Conservation (phyloP, 53 echinoderm and acorn worm species). For the Henricia sp. region DNA sequence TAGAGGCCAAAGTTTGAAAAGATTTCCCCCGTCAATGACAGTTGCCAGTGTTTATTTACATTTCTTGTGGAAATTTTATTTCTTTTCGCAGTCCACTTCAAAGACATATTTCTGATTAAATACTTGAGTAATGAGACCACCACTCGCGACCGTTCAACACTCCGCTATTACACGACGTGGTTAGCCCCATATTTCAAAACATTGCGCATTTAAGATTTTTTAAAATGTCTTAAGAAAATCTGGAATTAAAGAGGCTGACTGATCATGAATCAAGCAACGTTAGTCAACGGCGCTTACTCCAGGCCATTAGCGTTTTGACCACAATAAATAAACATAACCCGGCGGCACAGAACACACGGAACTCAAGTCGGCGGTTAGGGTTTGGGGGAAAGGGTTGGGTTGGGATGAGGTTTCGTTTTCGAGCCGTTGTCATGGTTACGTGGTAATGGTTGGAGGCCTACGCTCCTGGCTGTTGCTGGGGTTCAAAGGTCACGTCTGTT, state of each 20-base stretch:
- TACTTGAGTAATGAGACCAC: background rate
- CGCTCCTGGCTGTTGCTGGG: no score
- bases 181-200: conserved; percentile 61
- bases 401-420: background rate
- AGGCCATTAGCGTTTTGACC: conserved; percentile 40
- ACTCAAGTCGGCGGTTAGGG: background rate
- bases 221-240: background rate
- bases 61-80: conserved; percentile 14
- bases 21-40: no score
- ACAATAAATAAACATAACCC: conserved; percentile 49
- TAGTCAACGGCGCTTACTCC: conserved; percentile 22
- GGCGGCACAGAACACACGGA: conserved; percentile 24
- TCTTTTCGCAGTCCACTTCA: conserved; percentile 23
- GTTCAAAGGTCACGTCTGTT: no score
- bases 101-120: conserved; percentile 25
- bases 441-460: no score
- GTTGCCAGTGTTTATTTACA: no score
- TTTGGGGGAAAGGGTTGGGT: conserved; percentile 26
- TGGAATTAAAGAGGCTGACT: background rate
- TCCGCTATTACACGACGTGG: conserved; percentile 38
- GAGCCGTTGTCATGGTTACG: background rate
- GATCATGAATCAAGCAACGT: background rate
- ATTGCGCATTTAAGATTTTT: background rate
- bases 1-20: no score
- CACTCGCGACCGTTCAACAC: conserved; percentile 25